Conservation (phyloP, 2,888 invertebrate genomes). For the Latrodectus elegans region DNA sequence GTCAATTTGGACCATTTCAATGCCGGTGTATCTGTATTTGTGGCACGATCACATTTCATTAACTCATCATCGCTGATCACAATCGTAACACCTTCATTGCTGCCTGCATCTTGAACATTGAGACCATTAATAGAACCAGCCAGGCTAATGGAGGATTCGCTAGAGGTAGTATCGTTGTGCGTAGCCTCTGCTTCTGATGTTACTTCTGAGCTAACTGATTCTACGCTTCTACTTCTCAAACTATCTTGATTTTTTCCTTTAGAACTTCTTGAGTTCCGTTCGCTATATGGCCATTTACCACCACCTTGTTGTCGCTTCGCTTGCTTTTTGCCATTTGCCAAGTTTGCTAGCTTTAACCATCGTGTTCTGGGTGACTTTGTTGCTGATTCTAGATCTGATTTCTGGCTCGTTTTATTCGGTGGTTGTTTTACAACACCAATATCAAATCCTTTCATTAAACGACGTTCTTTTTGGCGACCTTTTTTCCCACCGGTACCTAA, state of each 20-base stretch:
- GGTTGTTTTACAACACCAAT: conserved; percentile 74
- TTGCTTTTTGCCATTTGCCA: conserved; percentile 63
- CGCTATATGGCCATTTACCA: conserved; percentile 60
- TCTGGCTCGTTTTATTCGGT: conserved; percentile 43
- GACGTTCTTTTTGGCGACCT: conserved; percentile 92
- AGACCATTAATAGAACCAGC: conserved; percentile 39
- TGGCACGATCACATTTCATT: conserved; percentile 57
- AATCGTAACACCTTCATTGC: conserved; percentile 38
- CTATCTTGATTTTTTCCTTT: conserved; percentile 43
- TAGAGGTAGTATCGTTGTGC: conserved; percentile 68
- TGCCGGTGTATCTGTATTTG: conserved; percentile 68
- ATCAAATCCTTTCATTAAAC: conserved; percentile 96
- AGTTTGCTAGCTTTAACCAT: conserved; percentile 51
- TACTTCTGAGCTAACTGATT: conserved; percentile 64
- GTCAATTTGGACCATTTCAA: conserved; percentile 66
- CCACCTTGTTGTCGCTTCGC: conserved; percentile 38
- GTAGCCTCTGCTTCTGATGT: conserved; percentile 63
- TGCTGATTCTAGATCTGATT: conserved; percentile 52
- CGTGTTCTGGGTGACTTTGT: conserved; percentile 56
- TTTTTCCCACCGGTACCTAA: conserved; percentile 90
- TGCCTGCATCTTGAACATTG: conserved; percentile 7
- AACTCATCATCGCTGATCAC: conserved; percentile 57
- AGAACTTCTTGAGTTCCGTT: conserved; percentile 52
- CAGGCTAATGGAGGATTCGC: conserved; percentile 53
- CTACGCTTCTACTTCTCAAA: conserved; percentile 64